Percentiles rank a stretch among this genome's conserved stretches.
Conservation (phyloP, 2,113 vertebrate species). For the Trinectes maculatus region DNA sequence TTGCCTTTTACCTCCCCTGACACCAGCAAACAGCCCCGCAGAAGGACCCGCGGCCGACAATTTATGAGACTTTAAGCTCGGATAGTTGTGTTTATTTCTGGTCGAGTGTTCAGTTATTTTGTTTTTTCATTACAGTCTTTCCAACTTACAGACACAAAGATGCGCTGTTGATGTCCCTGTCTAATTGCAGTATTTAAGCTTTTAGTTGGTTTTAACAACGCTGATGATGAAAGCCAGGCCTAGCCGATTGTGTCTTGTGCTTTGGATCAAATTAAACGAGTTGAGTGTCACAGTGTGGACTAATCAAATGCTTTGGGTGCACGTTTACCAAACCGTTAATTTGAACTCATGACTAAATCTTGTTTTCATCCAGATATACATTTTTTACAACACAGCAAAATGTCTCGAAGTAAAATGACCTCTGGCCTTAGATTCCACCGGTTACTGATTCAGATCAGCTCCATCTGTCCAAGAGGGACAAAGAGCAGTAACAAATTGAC, state of each 20-base stretch:
- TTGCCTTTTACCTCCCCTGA: constrained; percentile 70
- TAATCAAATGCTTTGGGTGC: constrained; percentile 13
- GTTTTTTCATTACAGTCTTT: too few relatives aligned
- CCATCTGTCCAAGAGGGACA: constrained; percentile 44
- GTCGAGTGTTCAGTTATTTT: too few relatives aligned
- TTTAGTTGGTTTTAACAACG: constrained; percentile 16
- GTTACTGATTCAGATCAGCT: constrained; percentile 49
- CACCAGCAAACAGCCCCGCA: constrained; percentile 32
- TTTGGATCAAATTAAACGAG: background rate
- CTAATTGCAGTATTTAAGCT: background rate
- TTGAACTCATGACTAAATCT: constrained; percentile 30
- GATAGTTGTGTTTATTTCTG: too few relatives aligned
- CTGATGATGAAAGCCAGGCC: background rate
- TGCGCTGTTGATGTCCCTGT: background rate
- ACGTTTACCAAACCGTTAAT: constrained; percentile 21
- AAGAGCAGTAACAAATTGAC: constrained; percentile 57
- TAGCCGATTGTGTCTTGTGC: background rate
- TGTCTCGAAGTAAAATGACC: constrained; percentile 50
- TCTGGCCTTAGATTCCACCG: constrained; percentile 35
- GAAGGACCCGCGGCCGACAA: constrained; percentile 49
- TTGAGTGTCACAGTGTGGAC: background rate
- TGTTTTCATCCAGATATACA: constrained; percentile 21
- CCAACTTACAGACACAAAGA: too few relatives aligned
- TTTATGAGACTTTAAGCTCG: constrained; percentile 16
- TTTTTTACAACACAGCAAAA: constrained; percentile 37